Percentiles rank a stretch among this genome's conserved stretches.
Conservation (phyloP, 1,140 invertebrate species). For the Hycleus phaleratus region DNA sequence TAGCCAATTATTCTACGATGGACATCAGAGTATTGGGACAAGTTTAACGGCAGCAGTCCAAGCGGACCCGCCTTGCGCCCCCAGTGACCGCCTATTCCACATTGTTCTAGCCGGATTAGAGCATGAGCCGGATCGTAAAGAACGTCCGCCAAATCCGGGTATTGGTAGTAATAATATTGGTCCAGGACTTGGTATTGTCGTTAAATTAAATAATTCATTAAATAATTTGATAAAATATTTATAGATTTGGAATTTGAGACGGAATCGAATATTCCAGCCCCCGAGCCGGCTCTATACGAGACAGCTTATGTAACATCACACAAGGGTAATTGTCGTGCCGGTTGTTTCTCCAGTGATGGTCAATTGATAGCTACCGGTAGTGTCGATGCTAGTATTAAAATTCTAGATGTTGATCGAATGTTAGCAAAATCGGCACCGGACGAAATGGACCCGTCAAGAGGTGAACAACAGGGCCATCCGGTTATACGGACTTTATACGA, state of each 20-base stretch:
- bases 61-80: constrained; percentile 86
- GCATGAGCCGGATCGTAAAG: constrained; percentile 71
- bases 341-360: constrained; percentile 90
- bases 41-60: constrained; percentile 73
- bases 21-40: constrained; percentile 82
- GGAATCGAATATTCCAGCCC: constrained; percentile 79
- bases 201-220: too few species aligned
- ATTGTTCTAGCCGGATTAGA: constrained; percentile 80
- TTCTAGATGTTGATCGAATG: constrained; percentile 97
- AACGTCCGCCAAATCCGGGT: constrained; percentile 49
- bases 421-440: constrained; percentile 87
- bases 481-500: constrained; percentile 98
- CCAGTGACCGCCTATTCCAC: constrained; percentile 82
- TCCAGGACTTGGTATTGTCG: constrained; percentile 59
- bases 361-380: constrained; percentile 96
- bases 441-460: constrained; percentile 61
- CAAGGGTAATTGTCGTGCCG: constrained; percentile 91
- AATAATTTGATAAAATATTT: constrained; percentile 8
- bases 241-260: constrained; percentile 93
- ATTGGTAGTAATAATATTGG: constrained; percentile 65
- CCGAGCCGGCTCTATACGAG: constrained; percentile 92
- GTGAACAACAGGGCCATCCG: constrained; percentile 88
- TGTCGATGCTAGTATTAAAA: constrained; percentile 97
- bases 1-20: constrained; percentile 90
- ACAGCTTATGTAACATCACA: constrained; percentile 98